phyloP scores from a whole-genome alignment of 2,797 vertebrate genomes.

The Malacoctenus gilli region DNA sequence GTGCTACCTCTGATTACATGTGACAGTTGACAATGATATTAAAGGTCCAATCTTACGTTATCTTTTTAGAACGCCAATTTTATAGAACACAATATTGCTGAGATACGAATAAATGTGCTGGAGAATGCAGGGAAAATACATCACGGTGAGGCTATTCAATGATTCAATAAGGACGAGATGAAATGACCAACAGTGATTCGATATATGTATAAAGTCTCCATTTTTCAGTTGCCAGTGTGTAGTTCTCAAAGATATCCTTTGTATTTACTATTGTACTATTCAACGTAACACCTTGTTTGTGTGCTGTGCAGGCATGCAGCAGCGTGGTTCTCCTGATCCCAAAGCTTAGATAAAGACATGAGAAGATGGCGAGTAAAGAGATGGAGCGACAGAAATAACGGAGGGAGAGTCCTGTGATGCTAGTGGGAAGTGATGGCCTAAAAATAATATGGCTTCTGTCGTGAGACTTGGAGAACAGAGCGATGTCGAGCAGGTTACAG shows the following conservation, averaged over 20 bases:
- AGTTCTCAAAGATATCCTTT: constrained; percentile 1
- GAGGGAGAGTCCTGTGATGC: constrained; percentile 36
- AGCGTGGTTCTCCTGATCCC: too few species aligned
- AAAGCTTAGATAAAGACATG: constrained; percentile 31
- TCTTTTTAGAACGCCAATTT: too few species aligned
- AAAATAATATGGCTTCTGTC: constrained; percentile 62
- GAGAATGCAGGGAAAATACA: too few species aligned
- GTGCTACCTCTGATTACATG: not conserved
- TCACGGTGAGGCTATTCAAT: too few species aligned
- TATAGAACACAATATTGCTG: too few species aligned
- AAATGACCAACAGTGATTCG: too few species aligned
- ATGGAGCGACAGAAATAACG: constrained; percentile 37
- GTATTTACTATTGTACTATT: constrained; percentile 11
- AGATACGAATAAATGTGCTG: too few species aligned
- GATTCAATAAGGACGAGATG: too few species aligned
- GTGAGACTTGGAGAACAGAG: constrained; percentile 49
- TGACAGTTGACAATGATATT: not conserved
- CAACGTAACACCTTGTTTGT: constrained; percentile 8
- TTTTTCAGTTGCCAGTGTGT: not conserved
- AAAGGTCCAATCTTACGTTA: not conserved
- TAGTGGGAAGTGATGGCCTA: constrained; percentile 51
- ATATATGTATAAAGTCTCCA: too few species aligned
- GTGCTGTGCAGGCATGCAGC: constrained; percentile 1
- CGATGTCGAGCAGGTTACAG: constrained; percentile 57
- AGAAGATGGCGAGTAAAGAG: constrained; percentile 13